Percentiles rank a stretch among this genome's conserved stretches.
Conservation (phyloP, 2,888 invertebrate genomes). For the Spilarctia lutea region DNA sequence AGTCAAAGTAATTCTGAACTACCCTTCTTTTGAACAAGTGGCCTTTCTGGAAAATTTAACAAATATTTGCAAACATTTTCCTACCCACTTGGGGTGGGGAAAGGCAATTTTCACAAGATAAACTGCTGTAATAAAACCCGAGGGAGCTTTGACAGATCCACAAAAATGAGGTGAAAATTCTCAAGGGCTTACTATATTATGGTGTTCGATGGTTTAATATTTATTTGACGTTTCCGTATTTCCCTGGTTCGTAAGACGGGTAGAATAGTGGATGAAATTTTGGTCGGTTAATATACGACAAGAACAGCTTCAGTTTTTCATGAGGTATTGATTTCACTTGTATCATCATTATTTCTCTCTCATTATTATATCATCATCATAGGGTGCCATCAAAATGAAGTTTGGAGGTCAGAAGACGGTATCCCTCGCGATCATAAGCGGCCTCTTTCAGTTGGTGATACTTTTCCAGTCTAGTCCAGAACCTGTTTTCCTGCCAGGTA, state of each 20-base stretch:
- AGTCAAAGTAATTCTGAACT: constrained; percentile 8
- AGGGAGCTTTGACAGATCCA: constrained; percentile 9
- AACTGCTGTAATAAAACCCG: constrained; percentile 10
- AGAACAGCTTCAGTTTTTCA: not conserved
- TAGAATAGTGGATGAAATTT: not conserved
- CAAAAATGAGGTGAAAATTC: not conserved
- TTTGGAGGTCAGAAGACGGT: no score
- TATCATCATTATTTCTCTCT: no score
- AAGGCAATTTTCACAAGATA: constrained; percentile 14
- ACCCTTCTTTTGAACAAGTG: constrained; percentile 4
- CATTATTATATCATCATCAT: no score
- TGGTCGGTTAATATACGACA: no score
- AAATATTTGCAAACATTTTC: constrained; percentile 17
- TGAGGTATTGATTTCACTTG: no score
- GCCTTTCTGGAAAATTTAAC: constrained; percentile 11
- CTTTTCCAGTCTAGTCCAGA: no score
- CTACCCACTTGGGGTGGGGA: constrained; percentile 1
- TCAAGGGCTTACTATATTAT: not conserved
- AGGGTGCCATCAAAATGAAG: no score
- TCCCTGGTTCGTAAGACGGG: not conserved
- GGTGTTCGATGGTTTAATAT: not conserved
- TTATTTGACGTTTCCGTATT: not conserved
- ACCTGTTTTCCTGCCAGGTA: no score
- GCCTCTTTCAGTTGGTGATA: no score
- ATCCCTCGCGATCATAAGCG: no score